phyloP scores from a whole-genome alignment of 2,113 vertebrate genomes.

The Ancistrus triradiatus region DNA sequence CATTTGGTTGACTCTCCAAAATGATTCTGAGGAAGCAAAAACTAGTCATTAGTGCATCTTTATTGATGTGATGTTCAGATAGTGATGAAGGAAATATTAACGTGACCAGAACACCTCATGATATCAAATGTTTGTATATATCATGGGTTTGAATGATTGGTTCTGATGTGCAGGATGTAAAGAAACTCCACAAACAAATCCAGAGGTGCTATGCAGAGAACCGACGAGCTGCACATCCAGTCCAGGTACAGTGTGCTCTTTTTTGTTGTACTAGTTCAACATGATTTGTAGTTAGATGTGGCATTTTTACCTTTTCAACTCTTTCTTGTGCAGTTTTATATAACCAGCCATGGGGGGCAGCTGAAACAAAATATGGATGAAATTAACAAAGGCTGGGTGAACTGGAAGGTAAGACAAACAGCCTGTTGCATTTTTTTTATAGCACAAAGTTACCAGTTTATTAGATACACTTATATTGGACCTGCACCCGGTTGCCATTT shows the following conservation, averaged over 20 bases:
- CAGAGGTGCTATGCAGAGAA: conserved; percentile 96
- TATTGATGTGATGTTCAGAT: no score
- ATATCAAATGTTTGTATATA: no score
- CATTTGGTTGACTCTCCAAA: no score
- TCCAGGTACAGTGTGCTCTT: conserved; percentile 72
- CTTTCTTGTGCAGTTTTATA: conserved; percentile 73
- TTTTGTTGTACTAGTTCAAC: background rate
- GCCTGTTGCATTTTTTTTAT: no score
- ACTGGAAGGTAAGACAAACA: conserved; percentile 98
- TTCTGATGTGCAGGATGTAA: conserved; percentile 75
- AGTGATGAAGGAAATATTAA: no score
- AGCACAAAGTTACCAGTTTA: no score
- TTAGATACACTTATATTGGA: no score
- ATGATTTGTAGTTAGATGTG: background rate
- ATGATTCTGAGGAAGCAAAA: no score
- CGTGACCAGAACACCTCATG: no score
- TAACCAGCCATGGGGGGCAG: conserved; percentile 90
- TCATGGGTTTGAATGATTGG: no score
- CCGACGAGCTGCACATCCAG: conserved; percentile 80
- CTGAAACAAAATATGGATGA: conserved; percentile 92
- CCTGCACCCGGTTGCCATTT: no score
- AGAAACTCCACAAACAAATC: conserved; percentile 97
- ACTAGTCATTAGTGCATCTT: no score
- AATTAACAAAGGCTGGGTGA: conserved; percentile 94
- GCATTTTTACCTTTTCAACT: conserved; percentile 4